Evolutionary conservation across 2,797 vertebrate species (phyloP).

Genomic region (Enteromius treurensis): DNA sequence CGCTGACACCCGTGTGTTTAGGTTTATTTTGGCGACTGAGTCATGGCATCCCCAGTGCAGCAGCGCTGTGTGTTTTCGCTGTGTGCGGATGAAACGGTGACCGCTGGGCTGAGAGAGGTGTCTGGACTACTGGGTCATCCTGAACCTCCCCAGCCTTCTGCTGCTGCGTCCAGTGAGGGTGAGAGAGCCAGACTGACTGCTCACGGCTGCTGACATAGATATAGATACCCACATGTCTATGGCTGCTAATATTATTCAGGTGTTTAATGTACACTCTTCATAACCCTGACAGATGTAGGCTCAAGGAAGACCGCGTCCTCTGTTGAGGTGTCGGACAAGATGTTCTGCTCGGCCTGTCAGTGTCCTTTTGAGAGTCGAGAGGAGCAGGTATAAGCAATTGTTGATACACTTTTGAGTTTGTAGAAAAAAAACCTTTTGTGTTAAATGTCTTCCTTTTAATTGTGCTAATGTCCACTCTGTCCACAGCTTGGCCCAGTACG

Average conservation of each 20-base stretch:
- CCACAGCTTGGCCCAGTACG: too few relatives aligned
- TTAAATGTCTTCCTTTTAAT: neutral
- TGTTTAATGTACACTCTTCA: constrained; percentile 24
- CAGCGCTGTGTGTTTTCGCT: constrained; percentile 72
- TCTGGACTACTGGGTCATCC: constrained; percentile 43
- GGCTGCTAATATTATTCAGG: too few relatives aligned
- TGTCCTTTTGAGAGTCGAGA: constrained; percentile 83
- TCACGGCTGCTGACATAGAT: neutral
- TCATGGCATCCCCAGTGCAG: constrained; percentile 41
- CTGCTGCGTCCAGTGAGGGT: constrained; percentile 55
- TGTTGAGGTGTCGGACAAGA: constrained; percentile 77
- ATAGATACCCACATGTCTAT: too few relatives aligned
- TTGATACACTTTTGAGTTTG: too few relatives aligned
- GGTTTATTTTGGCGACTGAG: neutral
- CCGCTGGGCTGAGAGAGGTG: constrained; percentile 68
- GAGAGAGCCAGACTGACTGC: constrained; percentile 39
- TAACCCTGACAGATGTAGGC: constrained; percentile 48
- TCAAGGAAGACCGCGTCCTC: neutral
- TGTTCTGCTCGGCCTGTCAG: constrained; percentile 86
- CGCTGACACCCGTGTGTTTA: neutral
- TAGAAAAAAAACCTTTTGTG: neutral
- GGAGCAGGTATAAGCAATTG: constrained; percentile 83
- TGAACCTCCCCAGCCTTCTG: constrained; percentile 41
- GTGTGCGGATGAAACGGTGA: constrained; percentile 63
- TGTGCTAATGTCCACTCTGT: too few relatives aligned